Base-by-base conservation (phyloP, 2,113 vertebrate species). In the Romanogobio albipinnatus region DNA sequence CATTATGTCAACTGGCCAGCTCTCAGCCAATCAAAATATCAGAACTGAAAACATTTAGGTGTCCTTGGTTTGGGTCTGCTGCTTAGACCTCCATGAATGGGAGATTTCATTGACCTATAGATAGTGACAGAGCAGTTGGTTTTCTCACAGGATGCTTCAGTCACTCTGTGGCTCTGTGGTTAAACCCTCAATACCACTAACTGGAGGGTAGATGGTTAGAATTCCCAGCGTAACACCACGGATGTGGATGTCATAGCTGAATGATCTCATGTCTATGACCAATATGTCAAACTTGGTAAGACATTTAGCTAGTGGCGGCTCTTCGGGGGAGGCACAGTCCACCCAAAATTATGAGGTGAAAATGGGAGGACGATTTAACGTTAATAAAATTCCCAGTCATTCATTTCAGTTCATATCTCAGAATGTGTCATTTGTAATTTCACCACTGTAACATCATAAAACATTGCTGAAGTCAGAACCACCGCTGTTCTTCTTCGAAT, bases 141-240 rank as follows among this genome's bases (percentile, higher is more conserved):
- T 78, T 76, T 59, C 76, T 78, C 53, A 78, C 76, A 78, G 51
- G 74, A 76, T 61, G 76, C 36, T 59, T 78, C 76, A 78, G 56
- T 61, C 74, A 76, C 24, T 76, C 76, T 78, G 76, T 59, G 22
- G 51, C 56, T 78, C 56, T 39, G 76, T 39, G 51, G 51, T 78
- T 78, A 39, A 61, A 61, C 22, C 76, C 36, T 59, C 74, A 76
- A 33, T 33, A 53, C 74, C 74, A 53, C 74, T 76, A 76, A 76
- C 47, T 53, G 47, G 49, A 76, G 74, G 74, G 24, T 76, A 53
- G 14, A 76, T 53, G 74, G 26, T 49, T 76, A 33, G n/a, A 53
- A 76, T 53, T 76, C 74, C 9, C 45, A 53, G 47, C 2, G 26
- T 53, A 53, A 76, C 74, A 53, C 49, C 26, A 51, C 71, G n/a